A percentile compares a stretch with the other conserved stretches of the same genome.
Evolutionary conservation across 2,888 invertebrate genomes (phyloP).

Genomic region (Spodoptera picta): DNA sequence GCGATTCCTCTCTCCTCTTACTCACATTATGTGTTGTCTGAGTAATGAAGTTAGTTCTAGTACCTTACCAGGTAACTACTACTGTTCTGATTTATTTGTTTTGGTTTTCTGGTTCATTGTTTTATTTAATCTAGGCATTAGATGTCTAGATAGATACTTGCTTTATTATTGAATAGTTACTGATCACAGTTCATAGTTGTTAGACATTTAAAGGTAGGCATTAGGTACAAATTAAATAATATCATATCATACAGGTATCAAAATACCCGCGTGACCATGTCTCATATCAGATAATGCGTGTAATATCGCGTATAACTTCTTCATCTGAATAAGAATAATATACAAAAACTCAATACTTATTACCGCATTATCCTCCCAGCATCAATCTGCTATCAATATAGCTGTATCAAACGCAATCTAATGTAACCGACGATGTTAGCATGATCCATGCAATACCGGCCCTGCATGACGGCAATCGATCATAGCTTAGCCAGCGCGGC

Average conservation of each 20-base stretch:
- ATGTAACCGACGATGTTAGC: conserved; percentile 41
- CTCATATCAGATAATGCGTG: no score
- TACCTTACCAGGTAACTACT: conserved; percentile 2
- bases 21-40: conserved; percentile 46
- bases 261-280: no score
- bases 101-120: background rate
- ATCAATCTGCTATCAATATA: conserved; percentile 40
- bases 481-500: conserved; percentile 40
- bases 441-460: conserved; percentile 46
- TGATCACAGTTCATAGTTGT: no score
- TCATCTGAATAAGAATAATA: background rate
- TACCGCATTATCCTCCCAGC: conserved; percentile 13
- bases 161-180: no score
- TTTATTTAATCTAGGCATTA: background rate
- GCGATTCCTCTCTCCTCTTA: conserved; percentile 49
- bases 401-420: conserved; percentile 43
- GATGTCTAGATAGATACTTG: no score
- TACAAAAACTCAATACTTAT: conserved; percentile 5
- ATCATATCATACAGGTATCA: no score
- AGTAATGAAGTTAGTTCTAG: conserved; percentile 49
- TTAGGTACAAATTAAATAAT: no score
- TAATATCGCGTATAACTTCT: no score
- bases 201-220: no score
- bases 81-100: conserved; percentile 1
- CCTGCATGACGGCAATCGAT: conserved; percentile 48